Evolutionary conservation across 2,888 invertebrate species (phyloP).

Genomic region (Rotaria magnacalcarata): DNA sequence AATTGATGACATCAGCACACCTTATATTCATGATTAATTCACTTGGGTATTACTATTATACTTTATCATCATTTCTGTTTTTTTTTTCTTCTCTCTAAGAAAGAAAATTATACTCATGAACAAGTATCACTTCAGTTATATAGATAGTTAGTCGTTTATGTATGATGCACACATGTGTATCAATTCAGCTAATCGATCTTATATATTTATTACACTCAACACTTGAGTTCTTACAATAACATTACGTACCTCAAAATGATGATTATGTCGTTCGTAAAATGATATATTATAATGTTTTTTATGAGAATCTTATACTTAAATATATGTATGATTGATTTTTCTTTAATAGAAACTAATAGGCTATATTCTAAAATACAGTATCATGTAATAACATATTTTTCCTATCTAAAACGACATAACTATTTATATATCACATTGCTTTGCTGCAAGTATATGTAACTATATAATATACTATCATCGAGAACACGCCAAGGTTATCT

Average conservation of each 20-base stretch:
- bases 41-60: neutral
- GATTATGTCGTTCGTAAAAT: neutral
- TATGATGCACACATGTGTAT: neutral
- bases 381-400: too few species aligned
- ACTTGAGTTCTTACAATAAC: neutral
- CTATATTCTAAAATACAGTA: neutral
- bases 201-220: neutral
- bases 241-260: neutral
- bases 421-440: too few species aligned
- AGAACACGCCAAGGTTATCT: neutral
- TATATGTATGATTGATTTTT: neutral
- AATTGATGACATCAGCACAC: conserved; percentile 17
- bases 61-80: neutral
- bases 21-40: neutral
- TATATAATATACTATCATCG: neutral
- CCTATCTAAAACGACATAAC: too few species aligned
- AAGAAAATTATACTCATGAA: neutral
- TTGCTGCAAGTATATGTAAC: neutral
- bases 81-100: neutral
- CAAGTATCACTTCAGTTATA: conserved; percentile 1
- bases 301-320: neutral
- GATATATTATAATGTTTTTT: neutral
- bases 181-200: neutral
- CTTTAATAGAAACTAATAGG: neutral
- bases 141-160: neutral